Conservation (phyloP, 2,113 vertebrate species). For the Nestor notabilis region DNA sequence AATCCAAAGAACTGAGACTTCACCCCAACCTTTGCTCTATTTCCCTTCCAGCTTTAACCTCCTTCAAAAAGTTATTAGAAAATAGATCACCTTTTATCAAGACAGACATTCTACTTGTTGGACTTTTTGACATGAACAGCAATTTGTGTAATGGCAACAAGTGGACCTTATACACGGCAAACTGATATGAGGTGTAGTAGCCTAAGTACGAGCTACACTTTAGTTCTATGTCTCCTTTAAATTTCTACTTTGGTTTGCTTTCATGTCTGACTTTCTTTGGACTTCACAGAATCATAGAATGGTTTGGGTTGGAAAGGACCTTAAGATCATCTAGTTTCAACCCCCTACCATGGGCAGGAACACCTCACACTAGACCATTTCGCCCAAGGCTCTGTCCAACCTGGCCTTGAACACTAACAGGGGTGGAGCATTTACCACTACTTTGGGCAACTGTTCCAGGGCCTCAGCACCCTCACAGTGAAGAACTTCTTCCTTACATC, state of each 20-base stretch:
- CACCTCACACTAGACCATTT: neutral
- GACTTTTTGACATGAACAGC: neutral
- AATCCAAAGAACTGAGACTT: neutral
- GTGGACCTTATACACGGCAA: accelerated
- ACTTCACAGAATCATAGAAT: neutral
- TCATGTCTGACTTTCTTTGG: neutral
- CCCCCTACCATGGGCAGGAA: neutral
- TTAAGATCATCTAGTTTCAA: neutral
- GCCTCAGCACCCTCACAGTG: too few relatives aligned
- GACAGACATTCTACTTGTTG: neutral
- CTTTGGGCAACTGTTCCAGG: too few relatives aligned
- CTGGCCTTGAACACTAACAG: neutral
- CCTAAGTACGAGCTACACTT: neutral
- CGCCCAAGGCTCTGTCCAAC: neutral
- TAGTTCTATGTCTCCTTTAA: neutral
- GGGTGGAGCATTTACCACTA: neutral
- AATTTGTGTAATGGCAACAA: neutral
- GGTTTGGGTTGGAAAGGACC: neutral
- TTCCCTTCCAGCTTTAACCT: neutral
- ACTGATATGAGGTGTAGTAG: neutral
- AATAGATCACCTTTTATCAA: neutral
- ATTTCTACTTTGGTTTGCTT: neutral
- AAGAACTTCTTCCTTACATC: too few relatives aligned
- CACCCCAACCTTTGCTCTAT: neutral
- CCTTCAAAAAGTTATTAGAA: neutral